Conservation (phyloP, 2,888 invertebrate species). For the Cephus spinipes region DNA sequence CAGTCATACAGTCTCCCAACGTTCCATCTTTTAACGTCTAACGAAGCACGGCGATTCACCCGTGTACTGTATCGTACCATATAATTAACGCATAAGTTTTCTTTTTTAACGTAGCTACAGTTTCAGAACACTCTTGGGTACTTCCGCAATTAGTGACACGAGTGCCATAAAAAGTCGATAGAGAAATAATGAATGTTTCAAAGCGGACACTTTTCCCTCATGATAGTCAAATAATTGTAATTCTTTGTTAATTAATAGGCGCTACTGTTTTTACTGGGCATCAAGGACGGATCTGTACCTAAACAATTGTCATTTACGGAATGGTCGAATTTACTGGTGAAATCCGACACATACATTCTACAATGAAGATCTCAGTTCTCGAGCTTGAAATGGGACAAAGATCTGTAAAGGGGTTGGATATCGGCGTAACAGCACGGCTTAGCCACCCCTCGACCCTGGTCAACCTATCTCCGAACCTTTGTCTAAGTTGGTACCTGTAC, state of each 20-base stretch:
- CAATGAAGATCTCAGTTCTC: neutral
- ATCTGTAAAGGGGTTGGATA: neutral
- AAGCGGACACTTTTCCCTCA: neutral
- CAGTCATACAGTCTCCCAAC: neutral
- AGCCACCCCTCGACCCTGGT: conserved; percentile 1
- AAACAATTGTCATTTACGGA: neutral
- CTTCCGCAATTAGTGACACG: neutral
- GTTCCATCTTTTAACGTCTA: neutral
- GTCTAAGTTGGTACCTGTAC: neutral
- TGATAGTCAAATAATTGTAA: neutral
- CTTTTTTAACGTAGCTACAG: neutral
- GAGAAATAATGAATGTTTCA: too few species aligned
- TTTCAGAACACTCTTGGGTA: neutral
- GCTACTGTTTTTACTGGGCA: too few species aligned
- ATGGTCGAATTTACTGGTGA: neutral
- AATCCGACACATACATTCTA: neutral
- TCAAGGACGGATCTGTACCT: too few species aligned
- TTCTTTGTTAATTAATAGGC: too few species aligned
- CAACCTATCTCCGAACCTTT: conserved; percentile 2
- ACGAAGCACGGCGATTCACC: neutral
- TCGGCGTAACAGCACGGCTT: neutral
- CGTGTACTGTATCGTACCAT: neutral
- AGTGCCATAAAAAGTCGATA: too few species aligned
- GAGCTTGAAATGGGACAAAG: neutral
- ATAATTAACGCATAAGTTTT: neutral